Conservation (phyloP, 2,113 vertebrate species). For the Excalfactoria chinensis region DNA sequence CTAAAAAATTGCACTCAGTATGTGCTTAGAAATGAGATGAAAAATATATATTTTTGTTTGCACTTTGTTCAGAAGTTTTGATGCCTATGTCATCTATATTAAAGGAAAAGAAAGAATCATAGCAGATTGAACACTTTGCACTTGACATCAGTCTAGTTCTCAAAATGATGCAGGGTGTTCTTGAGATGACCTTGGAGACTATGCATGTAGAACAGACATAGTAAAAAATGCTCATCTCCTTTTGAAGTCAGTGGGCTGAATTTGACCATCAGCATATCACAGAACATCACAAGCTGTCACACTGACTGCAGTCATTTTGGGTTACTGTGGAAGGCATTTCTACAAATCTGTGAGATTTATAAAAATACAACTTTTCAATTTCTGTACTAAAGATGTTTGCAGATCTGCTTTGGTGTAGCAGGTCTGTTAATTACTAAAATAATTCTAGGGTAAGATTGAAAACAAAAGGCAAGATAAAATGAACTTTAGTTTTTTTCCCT, state of each 20-base stretch:
- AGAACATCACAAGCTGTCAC: neutral
- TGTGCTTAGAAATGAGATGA: neutral
- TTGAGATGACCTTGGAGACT: slow-evolving; percentile 42
- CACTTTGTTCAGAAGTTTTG: neutral
- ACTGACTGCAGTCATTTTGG: neutral
- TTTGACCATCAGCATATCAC: neutral
- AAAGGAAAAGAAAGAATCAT: neutral
- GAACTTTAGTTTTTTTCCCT: neutral
- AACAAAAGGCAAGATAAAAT: neutral
- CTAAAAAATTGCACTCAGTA: neutral
- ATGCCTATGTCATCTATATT: neutral
- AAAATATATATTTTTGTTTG: neutral
- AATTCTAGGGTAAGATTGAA: slow-evolving; percentile 44
- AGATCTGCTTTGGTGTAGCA: slow-evolving; percentile 14
- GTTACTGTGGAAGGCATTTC: neutral
- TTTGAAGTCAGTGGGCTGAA: neutral
- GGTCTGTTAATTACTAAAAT: slow-evolving; percentile 33
- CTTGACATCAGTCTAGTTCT: neutral
- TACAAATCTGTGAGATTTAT: neutral
- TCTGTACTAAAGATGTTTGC: neutral
- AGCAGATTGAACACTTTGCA: neutral
- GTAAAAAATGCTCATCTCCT: neutral
- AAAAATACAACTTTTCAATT: neutral
- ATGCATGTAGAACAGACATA: neutral
- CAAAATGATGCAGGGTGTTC: neutral